Percentiles rank a stretch among this genome's conserved stretches.
Conservation (phyloP, 2,888 invertebrate genomes). For the Slavum lentiscoides region DNA sequence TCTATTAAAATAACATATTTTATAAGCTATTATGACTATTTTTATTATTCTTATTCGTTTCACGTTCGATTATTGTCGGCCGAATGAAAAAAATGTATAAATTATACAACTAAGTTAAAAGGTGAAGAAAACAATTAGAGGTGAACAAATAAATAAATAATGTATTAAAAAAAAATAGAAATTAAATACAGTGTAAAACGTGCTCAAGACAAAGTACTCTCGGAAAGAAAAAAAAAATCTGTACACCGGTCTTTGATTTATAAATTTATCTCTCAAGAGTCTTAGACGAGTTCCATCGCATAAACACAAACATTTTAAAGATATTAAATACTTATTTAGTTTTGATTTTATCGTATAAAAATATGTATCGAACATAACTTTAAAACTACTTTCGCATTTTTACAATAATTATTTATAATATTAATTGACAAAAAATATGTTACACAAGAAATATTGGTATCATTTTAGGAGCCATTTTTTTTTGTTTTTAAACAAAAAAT, state of each 20-base stretch:
- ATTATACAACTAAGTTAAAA: not conserved
- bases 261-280: no score
- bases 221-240: no score
- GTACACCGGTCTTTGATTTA: not conserved
- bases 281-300: not conserved
- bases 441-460: not conserved
- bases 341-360: slow-evolving; percentile 1
- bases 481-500: not conserved
- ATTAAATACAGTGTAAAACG: not conserved
- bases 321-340: not conserved
- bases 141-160: not conserved
- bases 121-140: not conserved
- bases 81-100: not conserved
- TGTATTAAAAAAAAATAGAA: no score
- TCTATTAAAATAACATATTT: slow-evolving; percentile 21
- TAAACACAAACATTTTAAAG: not conserved
- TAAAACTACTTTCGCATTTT: slow-evolving; percentile 9
- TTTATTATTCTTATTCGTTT: not conserved
- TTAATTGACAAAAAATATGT: slow-evolving; percentile 31
- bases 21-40: slow-evolving; percentile 15
- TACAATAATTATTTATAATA: slow-evolving; percentile 7
- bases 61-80: not conserved
- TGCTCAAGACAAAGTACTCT: not conserved
- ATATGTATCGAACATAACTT: slow-evolving; percentile 1
- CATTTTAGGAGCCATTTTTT: not conserved